These are phyloP conservation scores for Pongo abelii DNA, from an alignment of 2,113 vertebrate species.

Conservation along the genomic window DNA sequence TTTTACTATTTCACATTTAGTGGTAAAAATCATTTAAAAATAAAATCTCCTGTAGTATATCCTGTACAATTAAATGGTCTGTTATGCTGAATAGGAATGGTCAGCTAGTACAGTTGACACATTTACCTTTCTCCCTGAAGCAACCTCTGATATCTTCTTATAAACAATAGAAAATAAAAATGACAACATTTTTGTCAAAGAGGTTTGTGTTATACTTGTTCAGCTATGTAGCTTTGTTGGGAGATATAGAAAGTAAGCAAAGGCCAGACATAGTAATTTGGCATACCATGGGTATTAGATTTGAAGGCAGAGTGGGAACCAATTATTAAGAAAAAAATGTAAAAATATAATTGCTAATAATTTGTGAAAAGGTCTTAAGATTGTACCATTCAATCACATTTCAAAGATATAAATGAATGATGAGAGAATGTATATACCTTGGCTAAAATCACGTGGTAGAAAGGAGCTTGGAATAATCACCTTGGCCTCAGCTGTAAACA, in stretches of 20 bases:
- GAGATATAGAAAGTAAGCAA: neutral
- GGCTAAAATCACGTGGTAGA: neutral
- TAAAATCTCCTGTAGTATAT: neutral
- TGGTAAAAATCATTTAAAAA: neutral
- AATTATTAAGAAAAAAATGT: neutral
- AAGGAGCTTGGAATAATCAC: neutral
- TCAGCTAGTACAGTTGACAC: neutral
- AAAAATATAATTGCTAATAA: neutral
- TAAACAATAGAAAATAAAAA: neutral
- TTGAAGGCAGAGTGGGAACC: neutral
- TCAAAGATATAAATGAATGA: neutral
- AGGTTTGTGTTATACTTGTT: neutral
- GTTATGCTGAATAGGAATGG: neutral
- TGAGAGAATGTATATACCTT: neutral
- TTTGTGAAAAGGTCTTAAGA: neutral
- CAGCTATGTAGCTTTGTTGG: neutral
- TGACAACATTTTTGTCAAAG: neutral
- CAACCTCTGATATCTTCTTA: neutral
- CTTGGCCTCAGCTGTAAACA: neutral
- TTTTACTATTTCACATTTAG: neutral
- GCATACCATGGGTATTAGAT: neutral
- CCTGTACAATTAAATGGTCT: neutral
- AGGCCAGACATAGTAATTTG: neutral
- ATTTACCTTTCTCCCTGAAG: neutral
- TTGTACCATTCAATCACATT: neutral